phyloP scores from a whole-genome alignment of 1,140 invertebrate genomes.

The Prorops nasuta region DNA sequence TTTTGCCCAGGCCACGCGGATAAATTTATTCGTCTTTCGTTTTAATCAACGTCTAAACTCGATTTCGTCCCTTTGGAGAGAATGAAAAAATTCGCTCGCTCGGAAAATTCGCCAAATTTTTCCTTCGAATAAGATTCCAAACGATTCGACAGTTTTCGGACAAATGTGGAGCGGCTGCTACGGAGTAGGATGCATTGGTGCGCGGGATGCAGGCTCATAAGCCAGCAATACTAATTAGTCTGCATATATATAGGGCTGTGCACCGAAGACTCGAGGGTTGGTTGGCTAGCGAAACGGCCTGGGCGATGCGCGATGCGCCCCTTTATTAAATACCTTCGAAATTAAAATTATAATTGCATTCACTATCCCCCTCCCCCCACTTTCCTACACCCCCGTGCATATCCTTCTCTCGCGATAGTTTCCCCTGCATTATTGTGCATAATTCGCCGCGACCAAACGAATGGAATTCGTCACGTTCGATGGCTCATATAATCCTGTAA shows the following conservation, averaged over 20 bases:
- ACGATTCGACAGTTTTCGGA: too few species aligned
- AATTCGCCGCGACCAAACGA: slow-evolving; percentile 12
- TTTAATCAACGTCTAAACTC: too few species aligned
- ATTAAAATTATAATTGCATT: slow-evolving; percentile 60
- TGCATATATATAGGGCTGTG: slow-evolving; percentile 31
- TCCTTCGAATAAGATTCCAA: too few species aligned
- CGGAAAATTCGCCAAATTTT: too few species aligned
- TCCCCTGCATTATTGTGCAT: slow-evolving; percentile 6
- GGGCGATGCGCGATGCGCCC: slow-evolving; percentile 35
- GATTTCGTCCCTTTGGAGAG: too few species aligned
- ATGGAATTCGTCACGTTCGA: slow-evolving; percentile 19
- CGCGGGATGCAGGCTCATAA: slow-evolving; percentile 17
- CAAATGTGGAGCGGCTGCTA: neutral
- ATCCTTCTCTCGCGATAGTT: slow-evolving; percentile 24
- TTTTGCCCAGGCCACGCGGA: too few species aligned
- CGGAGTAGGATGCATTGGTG: slow-evolving; percentile 8
- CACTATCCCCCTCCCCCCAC: slow-evolving; percentile 31
- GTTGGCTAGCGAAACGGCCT: slow-evolving; percentile 22
- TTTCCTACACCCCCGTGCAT: slow-evolving; percentile 17
- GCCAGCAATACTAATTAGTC: slow-evolving; percentile 55
- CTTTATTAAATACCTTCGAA: slow-evolving; percentile 58
- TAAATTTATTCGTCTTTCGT: too few species aligned
- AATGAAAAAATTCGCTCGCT: too few species aligned
- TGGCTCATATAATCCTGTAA: too few species aligned
- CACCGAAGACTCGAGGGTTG: too few species aligned